Evolutionary conservation across 2,888 invertebrate species (phyloP).

Genomic region (Cerceris rybyensis): DNA sequence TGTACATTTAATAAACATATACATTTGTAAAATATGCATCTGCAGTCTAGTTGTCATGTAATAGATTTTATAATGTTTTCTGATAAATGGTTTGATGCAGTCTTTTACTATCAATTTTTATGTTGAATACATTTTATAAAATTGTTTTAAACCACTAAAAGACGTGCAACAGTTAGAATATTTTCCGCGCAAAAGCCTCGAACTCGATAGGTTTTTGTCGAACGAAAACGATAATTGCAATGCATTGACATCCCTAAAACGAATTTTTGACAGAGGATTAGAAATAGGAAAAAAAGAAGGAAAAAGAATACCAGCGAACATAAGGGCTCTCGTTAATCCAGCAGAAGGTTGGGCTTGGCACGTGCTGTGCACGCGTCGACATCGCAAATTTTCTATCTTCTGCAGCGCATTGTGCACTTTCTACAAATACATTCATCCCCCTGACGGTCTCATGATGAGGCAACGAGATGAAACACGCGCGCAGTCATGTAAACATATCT

Average conservation of each 20-base stretch:
- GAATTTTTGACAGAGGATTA: not conserved
- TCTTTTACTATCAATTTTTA: too few relatives aligned
- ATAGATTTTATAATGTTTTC: too few relatives aligned
- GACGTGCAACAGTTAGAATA: too few relatives aligned
- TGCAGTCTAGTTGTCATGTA: too few relatives aligned
- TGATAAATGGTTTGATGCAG: too few relatives aligned
- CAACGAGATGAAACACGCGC: conserved; percentile 5
- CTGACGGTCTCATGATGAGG: conserved; percentile 45
- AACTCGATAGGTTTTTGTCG: not conserved
- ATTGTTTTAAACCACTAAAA: too few relatives aligned
- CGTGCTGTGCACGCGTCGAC: conserved; percentile 31
- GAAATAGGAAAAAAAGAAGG: not conserved
- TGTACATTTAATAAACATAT: too few relatives aligned
- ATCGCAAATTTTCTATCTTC: conserved; percentile 55
- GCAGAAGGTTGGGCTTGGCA: not conserved
- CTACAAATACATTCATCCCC: conserved; percentile 11
- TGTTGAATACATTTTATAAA: too few relatives aligned
- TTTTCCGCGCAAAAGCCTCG: too few relatives aligned
- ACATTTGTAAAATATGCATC: too few relatives aligned
- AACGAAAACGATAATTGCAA: not conserved
- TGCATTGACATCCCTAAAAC: not conserved
- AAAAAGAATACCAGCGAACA: not conserved
- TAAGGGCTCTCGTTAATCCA: not conserved
- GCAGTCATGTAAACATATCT: not conserved
- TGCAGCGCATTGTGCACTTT: conserved; percentile 43